Conservation (phyloP, 2,888 invertebrate genomes). For the Drosophila birchii region DNA sequence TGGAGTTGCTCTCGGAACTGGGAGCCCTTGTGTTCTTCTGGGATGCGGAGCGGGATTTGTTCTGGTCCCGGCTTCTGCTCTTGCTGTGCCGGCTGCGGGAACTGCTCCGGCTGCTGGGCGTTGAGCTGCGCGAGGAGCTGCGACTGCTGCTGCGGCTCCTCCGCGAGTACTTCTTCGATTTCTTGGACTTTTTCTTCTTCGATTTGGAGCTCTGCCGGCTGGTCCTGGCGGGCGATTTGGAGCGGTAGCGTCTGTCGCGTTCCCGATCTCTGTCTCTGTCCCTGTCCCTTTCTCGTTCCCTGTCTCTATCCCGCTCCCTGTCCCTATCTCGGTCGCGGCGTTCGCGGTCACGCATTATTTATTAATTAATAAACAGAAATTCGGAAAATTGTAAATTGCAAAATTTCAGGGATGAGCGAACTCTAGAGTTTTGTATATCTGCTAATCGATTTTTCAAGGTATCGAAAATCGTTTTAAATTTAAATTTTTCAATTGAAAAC, state of each 20-base stretch:
- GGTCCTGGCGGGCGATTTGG: constrained; percentile 63
- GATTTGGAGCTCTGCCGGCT: constrained; percentile 66
- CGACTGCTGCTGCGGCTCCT: constrained; percentile 79
- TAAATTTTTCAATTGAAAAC: neutral
- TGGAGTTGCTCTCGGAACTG: constrained; percentile 72
- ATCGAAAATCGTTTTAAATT: neutral
- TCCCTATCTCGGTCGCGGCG: constrained; percentile 50
- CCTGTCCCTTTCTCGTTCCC: constrained; percentile 59
- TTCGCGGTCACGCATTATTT: constrained; percentile 61
- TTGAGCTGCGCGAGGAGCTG: constrained; percentile 60
- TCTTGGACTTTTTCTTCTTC: constrained; percentile 81
- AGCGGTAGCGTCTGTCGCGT: constrained; percentile 67
- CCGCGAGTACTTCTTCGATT: constrained; percentile 75
- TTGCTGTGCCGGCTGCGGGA: constrained; percentile 72
- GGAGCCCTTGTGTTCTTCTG: constrained; percentile 63
- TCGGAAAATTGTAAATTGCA: neutral
- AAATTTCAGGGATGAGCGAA: constrained; percentile 6
- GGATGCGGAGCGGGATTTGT: constrained; percentile 64
- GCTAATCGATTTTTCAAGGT: neutral
- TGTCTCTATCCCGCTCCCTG: constrained; percentile 57
- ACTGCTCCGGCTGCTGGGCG: constrained; percentile 49
- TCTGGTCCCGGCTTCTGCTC: constrained; percentile 46
- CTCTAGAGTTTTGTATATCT: neutral
- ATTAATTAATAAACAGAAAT: neutral
- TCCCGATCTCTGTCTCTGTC: constrained; percentile 67